These are phyloP conservation scores for Diadophis punctatus DNA, from an alignment of 2,113 vertebrate species.

Conservation along the genomic window DNA sequence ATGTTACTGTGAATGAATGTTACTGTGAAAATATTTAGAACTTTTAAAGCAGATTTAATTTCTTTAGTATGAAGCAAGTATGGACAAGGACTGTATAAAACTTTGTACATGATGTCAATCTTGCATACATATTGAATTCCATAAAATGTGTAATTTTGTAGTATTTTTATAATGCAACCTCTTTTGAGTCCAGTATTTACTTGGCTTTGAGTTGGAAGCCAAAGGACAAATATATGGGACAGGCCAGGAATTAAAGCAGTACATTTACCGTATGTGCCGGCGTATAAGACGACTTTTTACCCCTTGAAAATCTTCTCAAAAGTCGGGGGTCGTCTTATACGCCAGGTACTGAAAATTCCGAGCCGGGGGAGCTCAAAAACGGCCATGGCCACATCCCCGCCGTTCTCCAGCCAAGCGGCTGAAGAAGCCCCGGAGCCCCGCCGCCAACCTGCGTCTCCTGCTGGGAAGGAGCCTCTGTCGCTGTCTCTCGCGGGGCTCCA, in stretches of 20 bases:
- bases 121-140: neutral
- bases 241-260: neutral
- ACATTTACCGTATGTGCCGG: too few relatives aligned
- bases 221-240: neutral
- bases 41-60: neutral
- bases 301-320: too few relatives aligned
- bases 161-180: neutral
- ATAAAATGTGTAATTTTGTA: neutral
- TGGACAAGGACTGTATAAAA: neutral
- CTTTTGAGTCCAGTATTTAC: neutral
- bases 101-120: neutral
- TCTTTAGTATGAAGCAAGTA: neutral
- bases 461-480: too few relatives aligned
- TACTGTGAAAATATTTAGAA: neutral
- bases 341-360: too few relatives aligned
- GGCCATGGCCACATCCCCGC: too few relatives aligned
- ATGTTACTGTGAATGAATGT: neutral
- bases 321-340: too few relatives aligned
- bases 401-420: too few relatives aligned
- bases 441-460: too few relatives aligned
- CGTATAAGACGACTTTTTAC: too few relatives aligned
- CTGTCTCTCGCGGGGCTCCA: too few relatives aligned
- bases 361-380: too few relatives aligned
- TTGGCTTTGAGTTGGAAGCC: neutral
- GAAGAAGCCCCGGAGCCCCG: too few relatives aligned